Conservation (phyloP, 2,113 vertebrate species). For the Brachypodius melanocephalos region DNA sequence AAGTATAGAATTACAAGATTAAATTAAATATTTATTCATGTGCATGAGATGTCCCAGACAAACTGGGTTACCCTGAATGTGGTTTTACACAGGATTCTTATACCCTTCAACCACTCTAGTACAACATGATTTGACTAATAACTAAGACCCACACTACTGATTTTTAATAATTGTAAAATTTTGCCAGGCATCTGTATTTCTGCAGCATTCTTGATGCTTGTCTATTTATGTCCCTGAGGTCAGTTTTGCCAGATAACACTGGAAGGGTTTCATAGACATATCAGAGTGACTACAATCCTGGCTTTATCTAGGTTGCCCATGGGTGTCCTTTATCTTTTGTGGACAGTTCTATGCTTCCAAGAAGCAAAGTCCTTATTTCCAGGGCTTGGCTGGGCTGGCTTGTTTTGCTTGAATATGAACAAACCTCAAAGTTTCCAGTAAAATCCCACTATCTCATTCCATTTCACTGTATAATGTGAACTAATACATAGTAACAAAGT, state of each 20-base stretch:
- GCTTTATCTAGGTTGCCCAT: not conserved
- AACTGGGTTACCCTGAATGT: not conserved
- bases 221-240: not conserved
- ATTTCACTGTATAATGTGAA: not conserved
- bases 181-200: not conserved
- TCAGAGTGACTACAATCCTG: not conserved
- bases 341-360: not conserved
- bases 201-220: not conserved
- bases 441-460: not conserved
- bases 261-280: not conserved
- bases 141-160: not conserved
- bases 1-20: not conserved
- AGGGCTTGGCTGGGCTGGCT: not conserved
- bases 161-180: not conserved
- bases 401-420: not conserved
- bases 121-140: not conserved
- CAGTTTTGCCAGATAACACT: not conserved
- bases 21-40: not conserved
- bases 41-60: not conserved
- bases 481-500: not conserved
- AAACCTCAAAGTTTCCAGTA: not conserved
- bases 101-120: not conserved
- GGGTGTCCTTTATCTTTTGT: not conserved
- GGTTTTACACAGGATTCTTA: not conserved
- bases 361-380: not conserved